Evolutionary conservation across 2,113 vertebrate genomes (phyloP).

Genomic region (Antechinus stuartii): DNA sequence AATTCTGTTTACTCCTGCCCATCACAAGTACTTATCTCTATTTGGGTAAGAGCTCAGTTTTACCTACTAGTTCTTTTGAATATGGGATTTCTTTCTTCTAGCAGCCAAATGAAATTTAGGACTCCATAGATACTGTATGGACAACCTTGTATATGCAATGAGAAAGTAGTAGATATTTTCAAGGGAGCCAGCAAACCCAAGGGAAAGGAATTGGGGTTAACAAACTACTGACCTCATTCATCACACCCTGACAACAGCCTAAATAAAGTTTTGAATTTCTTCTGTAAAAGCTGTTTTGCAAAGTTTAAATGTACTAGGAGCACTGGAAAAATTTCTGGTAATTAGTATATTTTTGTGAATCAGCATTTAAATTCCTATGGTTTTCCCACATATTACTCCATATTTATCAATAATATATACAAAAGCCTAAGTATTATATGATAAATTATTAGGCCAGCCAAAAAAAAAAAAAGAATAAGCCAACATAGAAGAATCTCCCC

Average conservation of each 20-base stretch:
- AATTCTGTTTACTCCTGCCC: conserved; percentile 14
- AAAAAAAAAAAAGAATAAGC: not conserved
- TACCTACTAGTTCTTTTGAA: not conserved
- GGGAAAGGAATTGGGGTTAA: conserved; percentile 69
- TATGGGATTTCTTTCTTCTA: conserved; percentile 52
- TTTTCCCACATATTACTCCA: not conserved
- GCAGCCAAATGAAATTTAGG: conserved; percentile 41
- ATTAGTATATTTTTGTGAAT: conserved; percentile 38
- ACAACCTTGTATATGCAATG: conserved; percentile 38
- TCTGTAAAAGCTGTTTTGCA: conserved; percentile 61
- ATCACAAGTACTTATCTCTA: not conserved
- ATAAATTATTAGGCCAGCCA: conserved; percentile 22
- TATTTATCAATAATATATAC: conserved; percentile 35
- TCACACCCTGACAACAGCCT: conserved; percentile 75
- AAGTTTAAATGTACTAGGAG: conserved; percentile 64
- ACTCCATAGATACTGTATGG: conserved; percentile 32
- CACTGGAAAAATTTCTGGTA: conserved; percentile 34
- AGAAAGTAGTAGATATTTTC: conserved; percentile 46
- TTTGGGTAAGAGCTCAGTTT: not conserved
- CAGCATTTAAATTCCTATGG: conserved; percentile 33
- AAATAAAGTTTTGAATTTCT: conserved; percentile 76
- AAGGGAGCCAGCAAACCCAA: conserved; percentile 51
- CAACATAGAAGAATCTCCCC: not conserved
- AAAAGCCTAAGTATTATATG: conserved; percentile 39
- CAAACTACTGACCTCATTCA: conserved; percentile 80